Evolutionary conservation across 1,140 invertebrate genomes (phyloP), one percentile per base, ranked within the genome.

Genomic region (Coenobita brevimanus): DNA sequence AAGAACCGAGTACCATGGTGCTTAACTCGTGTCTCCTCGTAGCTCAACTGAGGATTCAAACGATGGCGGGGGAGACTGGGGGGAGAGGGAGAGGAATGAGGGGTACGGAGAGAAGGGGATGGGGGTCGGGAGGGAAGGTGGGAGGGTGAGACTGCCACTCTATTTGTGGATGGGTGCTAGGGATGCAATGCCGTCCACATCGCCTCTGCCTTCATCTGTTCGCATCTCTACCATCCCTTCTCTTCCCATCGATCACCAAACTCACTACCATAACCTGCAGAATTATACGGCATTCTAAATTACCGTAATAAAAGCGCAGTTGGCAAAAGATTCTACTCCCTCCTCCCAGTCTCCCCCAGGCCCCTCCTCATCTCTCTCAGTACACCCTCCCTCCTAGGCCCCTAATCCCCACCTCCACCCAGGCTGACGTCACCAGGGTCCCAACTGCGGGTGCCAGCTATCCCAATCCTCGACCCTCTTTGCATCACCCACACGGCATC

Each of bases 21-120:
- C 57, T 60, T 21, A 64, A 50, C 8, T 36, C 21, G 50, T n/a
- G 50, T 75, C 82, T 84, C 27, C 67, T 60, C 73, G 57, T 41
- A 36, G 50, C 33, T 54, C 41, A 60, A 76, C 73, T 76, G 73
- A 46, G 82, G 73, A 76, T 85, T 85, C 82, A 85, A 85, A 85
- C 82, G 82, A 75, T 75, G 71, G 82, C 82, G 82, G 82, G 82
- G 82, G 54, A 64, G 71, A 33, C 41, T 21, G 41, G 33, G 71
- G 57, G 57, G 73, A 60, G 79, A 24, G 50, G 76, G 30, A 21
- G 24, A 24, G n/a, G 17, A 41, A n/a, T 33, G 24, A 15, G 21
- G 54, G 78, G n/a, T n/a, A n/a, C n/a, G n/a, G n/a, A n/a, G n/a
- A n/a, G 82, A 71, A 71, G 82, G 54, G 43, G 71, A 33, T 24